A percentile compares a stretch with the other conserved stretches of the same genome.
Evolutionary conservation across 2,888 invertebrate species (phyloP).

Genomic region (Leucania comma): DNA sequence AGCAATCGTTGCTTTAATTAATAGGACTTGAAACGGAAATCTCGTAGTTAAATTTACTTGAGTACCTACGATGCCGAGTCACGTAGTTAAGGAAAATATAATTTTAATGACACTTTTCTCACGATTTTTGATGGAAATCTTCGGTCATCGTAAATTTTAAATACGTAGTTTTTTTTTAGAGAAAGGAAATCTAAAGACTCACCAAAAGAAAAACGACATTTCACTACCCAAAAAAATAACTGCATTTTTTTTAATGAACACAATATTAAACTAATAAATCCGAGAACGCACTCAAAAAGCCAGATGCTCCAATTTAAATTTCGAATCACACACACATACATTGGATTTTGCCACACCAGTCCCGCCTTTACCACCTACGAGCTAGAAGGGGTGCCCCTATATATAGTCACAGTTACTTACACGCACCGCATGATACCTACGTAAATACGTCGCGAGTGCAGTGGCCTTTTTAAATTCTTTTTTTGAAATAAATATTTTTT

Average conservation of each 20-base stretch:
- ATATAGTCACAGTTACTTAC: conserved; percentile 84
- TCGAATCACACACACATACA: conserved; percentile 63
- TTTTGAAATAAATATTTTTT: conserved; percentile 63
- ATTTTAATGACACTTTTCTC: not conserved
- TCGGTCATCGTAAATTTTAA: not conserved
- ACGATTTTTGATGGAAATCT: not conserved
- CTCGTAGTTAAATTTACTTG: not conserved
- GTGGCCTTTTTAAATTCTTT: conserved; percentile 73
- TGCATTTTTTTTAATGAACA: not conserved
- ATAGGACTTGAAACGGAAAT: conserved; percentile 12
- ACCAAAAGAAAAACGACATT: not conserved
- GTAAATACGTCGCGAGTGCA: conserved; percentile 82
- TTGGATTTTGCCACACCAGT: conserved; percentile 63
- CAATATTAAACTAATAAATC: conserved; percentile 25
- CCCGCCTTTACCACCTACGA: conserved; percentile 76
- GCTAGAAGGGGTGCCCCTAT: conserved; percentile 88
- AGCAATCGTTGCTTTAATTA: conserved; percentile 7
- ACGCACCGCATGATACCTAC: conserved; percentile 80
- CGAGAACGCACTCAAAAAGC: conserved; percentile 49
- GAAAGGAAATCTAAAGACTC: not conserved
- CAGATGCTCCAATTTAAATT: conserved; percentile 69
- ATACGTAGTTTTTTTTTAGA: not conserved
- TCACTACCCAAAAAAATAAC: not conserved
- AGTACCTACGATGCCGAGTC: not conserved
- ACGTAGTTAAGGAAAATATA: not conserved